Percentiles rank a stretch among this genome's conserved stretches.
Conservation (phyloP, 1,140 invertebrate species). For the Musca domestica region DNA sequence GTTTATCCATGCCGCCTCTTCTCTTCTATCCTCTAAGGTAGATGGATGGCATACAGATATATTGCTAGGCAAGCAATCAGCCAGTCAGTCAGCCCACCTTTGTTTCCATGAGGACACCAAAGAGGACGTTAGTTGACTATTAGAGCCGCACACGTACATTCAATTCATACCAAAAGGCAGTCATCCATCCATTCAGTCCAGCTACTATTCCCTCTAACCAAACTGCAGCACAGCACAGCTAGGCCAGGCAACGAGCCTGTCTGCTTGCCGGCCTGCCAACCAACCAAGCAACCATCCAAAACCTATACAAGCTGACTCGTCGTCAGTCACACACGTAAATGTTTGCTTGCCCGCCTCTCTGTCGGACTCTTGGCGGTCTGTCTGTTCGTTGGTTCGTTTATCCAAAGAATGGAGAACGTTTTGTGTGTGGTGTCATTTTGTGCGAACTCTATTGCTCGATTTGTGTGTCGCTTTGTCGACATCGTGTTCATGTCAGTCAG, state of each 20-base stretch:
- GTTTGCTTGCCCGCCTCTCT: neutral
- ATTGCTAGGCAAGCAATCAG: conserved; percentile 23
- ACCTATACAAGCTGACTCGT: neutral
- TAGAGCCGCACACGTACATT: no score
- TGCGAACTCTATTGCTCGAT: no score
- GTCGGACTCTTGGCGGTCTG: neutral
- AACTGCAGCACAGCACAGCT: neutral
- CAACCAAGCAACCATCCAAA: conserved; percentile 18
- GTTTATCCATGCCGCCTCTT: neutral
- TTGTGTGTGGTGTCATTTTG: no score
- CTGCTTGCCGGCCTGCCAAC: conserved; percentile 12
- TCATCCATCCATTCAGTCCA: conserved; percentile 2
- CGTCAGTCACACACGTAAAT: conserved; percentile 4
- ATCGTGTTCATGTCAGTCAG: no score
- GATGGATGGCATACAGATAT: no score
- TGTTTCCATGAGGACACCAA: neutral
- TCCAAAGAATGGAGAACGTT: no score
- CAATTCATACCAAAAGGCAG: conserved; percentile 37
- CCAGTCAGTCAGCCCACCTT: conserved; percentile 5
- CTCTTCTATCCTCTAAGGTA: no score
- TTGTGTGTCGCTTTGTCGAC: no score
- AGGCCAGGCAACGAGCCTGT: neutral
- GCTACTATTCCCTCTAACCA: neutral
- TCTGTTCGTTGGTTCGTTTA: neutral
- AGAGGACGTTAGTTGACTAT: no score